Evolutionary conservation across 2,888 invertebrate species (phyloP).

Genomic region (Anoplius nigerrimus): DNA sequence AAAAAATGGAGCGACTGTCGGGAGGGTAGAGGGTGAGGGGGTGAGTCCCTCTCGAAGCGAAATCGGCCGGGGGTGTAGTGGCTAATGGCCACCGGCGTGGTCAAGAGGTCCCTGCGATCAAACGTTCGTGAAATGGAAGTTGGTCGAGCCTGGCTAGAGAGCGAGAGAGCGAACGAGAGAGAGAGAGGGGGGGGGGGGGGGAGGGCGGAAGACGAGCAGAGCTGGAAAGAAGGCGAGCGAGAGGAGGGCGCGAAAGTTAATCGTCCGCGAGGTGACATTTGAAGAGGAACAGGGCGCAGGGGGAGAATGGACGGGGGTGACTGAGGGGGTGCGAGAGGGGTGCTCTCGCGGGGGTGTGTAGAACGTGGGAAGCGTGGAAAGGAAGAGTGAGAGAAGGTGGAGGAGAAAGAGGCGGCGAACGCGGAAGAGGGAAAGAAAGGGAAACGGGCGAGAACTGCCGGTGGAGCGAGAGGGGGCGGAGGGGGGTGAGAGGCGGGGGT

Average conservation of each 20-base stretch:
- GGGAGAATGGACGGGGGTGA: conserved; percentile 43
- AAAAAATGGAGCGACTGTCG: conserved; percentile 15
- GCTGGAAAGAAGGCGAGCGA: neutral
- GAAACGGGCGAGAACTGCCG: conserved; percentile 26
- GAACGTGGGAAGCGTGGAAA: conserved; percentile 39
- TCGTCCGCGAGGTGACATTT: conserved; percentile 56
- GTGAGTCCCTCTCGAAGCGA: conserved; percentile 1
- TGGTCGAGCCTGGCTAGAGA: too few species aligned
- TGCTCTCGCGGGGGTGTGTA: conserved; percentile 1
- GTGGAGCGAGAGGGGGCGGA: conserved; percentile 21
- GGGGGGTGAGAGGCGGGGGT: conserved; percentile 49
- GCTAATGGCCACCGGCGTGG: conserved; percentile 49
- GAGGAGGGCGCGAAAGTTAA: conserved; percentile 46
- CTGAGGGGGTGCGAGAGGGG: too few species aligned
- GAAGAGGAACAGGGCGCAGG: conserved; percentile 46
- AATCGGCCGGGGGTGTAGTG: conserved; percentile 24
- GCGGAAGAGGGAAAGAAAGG: conserved; percentile 15
- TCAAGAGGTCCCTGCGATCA: conserved; percentile 50
- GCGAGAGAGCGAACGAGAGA: neutral
- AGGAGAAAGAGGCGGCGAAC: neutral
- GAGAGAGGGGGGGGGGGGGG: conserved; percentile 12
- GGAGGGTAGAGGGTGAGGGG: conserved; percentile 2
- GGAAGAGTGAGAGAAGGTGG: conserved; percentile 5
- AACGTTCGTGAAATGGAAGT: conserved; percentile 50
- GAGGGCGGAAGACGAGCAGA: too few species aligned